Conservation (phyloP, 2,888 invertebrate species). For the Gortyna flavago region DNA sequence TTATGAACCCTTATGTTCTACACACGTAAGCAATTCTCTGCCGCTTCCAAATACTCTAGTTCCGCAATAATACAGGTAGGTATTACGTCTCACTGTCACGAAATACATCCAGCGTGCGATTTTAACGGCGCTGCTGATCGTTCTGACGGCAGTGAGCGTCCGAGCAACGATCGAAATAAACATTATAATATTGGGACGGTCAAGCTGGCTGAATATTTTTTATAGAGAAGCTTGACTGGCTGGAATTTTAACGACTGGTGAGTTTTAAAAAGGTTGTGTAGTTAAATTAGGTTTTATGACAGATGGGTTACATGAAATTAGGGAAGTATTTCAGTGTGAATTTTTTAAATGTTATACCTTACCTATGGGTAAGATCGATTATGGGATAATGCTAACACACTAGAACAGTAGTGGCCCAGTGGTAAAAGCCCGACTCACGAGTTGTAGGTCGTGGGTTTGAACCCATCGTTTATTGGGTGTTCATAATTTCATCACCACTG, state of each 20-base stretch:
- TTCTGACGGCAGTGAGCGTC: slow-evolving; percentile 47
- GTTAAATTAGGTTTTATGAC: neutral
- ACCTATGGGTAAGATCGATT: neutral
- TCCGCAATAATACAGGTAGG: slow-evolving; percentile 65
- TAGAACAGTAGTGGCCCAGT: too few relatives aligned
- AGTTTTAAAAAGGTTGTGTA: neutral
- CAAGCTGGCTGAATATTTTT: slow-evolving; percentile 5
- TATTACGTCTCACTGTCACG: slow-evolving; percentile 76
- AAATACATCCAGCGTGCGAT: slow-evolving; percentile 81
- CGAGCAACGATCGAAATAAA: slow-evolving; percentile 51
- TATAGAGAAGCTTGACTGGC: slow-evolving; percentile 1
- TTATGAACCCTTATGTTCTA: neutral
- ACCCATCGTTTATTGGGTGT: too few relatives aligned
- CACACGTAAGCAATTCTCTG: neutral
- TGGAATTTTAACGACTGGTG: neutral
- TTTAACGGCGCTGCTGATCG: slow-evolving; percentile 73
- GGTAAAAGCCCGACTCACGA: too few relatives aligned
- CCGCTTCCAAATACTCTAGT: slow-evolving; percentile 49
- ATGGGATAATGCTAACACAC: neutral
- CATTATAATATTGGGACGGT: slow-evolving; percentile 46
- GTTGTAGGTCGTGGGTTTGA: too few relatives aligned
- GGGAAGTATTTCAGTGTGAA: neutral
- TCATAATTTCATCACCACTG: too few relatives aligned
- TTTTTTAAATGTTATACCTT: neutral
- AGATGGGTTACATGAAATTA: neutral